Evolutionary conservation across 2,888 invertebrate species (phyloP), one percentile per base, ranked within the genome.

Genomic region (Spilosoma lubricipeda): DNA sequence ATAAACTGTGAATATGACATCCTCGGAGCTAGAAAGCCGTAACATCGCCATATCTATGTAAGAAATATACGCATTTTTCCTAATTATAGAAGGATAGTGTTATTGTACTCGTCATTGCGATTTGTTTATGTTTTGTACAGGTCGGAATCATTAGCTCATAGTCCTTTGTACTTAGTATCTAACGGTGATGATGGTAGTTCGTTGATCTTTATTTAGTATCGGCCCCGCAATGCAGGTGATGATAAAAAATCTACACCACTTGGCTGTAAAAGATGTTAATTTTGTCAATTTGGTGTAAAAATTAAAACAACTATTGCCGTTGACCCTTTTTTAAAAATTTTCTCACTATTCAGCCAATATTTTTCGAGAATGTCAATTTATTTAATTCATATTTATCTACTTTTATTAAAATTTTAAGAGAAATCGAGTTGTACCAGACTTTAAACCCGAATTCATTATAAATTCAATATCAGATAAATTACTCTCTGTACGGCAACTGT

Each of bases 21-120:
- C 95, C 82, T 94, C 95, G 71, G 95, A 95, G 88, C 87, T 95
- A 85, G 95, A 95, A 81, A 95, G 90, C 89, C 94, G 95, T 79
- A 95, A 94, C 88, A 93, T 95, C 85, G 91, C 94, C 85, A 87
- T 95, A 89, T 93, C 95, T 86, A 95, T 95, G 95, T 95, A 87
- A 94, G 95, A 94, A 88, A 82, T 89, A 86, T 87, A 88, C 88
- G 88, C 87, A 87, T 90, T 89, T 91, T 86, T 86, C 86, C 91
- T 91, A 91, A 91, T 86, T 91, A 89, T 89, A 92, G 92, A 86
- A 87, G 81, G 82, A 87, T 86, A 84, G 87, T 87, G 85, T 86
- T 88, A 82, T 87, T 89, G 85, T 87, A 83, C 76, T 87, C 83
- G 81, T 88, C 83, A 82, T 81, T 86, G 84, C 73, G 81, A 77